phyloP scores from a whole-genome alignment of 2,888 invertebrate species.

The Drosophila fungiperda region DNA sequence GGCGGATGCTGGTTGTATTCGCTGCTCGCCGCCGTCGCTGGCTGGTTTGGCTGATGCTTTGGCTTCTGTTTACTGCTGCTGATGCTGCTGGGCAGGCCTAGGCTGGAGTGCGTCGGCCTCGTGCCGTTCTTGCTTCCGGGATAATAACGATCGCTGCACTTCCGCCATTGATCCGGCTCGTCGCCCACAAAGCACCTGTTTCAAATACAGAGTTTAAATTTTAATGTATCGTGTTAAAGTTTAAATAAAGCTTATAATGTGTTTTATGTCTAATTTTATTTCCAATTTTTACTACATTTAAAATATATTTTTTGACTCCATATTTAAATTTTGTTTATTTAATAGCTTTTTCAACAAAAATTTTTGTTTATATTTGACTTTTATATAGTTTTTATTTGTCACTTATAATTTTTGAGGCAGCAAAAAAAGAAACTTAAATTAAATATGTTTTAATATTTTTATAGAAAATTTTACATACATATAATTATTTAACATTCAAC shows the following conservation, averaged over 20 bases:
- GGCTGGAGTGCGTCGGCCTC: conserved; percentile 84
- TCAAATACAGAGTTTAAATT: conserved; percentile 30
- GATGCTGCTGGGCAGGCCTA: conserved; percentile 80
- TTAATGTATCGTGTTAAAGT: not conserved
- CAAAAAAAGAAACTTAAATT: conserved; percentile 11
- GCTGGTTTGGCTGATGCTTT: conserved; percentile 65
- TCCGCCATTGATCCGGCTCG: conserved; percentile 92
- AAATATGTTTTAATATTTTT: not conserved
- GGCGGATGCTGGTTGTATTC: conserved; percentile 84
- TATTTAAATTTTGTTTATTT: not conserved
- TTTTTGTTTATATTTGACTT: not conserved
- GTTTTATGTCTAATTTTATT: not conserved
- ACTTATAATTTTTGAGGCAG: not conserved
- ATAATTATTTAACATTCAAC: not conserved
- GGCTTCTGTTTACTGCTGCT: conserved; percentile 73
- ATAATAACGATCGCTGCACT: conserved; percentile 93
- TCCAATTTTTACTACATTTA: not conserved
- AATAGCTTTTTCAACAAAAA: not conserved
- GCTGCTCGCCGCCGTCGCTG: conserved; percentile 61
- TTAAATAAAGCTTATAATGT: not conserved
- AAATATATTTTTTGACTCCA: not conserved
- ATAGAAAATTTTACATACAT: too few relatives aligned
- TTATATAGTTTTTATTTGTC: not conserved
- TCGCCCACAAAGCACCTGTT: conserved; percentile 94
- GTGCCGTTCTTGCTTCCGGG: conserved; percentile 85